These are phyloP conservation scores for Denticeps clupeoides DNA, from an alignment of 2,797 vertebrate genomes.

Conservation along the genomic window DNA sequence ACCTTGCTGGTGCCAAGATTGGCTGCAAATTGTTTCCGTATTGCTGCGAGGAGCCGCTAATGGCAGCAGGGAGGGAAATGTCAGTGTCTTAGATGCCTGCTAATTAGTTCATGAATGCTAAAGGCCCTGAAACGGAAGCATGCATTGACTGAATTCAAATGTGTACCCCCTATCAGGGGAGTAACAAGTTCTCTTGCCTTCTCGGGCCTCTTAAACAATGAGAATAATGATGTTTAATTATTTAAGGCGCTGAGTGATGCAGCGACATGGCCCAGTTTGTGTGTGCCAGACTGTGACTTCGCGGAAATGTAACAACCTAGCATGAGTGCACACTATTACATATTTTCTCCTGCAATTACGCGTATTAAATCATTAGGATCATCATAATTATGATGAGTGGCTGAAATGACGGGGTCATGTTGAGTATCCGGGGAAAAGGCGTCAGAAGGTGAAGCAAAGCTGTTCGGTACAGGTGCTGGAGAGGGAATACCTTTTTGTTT, in stretches of 20 bases:
- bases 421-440: too few relatives aligned
- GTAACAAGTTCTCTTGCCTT: constrained; percentile 6
- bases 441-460: too few relatives aligned
- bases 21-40: constrained; percentile 24
- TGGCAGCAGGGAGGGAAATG: background rate
- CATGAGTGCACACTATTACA: too few relatives aligned
- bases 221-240: constrained; percentile 14
- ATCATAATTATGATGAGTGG: too few relatives aligned
- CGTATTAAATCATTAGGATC: too few relatives aligned
- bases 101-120: constrained; percentile 17
- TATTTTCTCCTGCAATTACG: too few relatives aligned
- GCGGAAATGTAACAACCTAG: too few relatives aligned
- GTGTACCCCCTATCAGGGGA: background rate
- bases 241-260: constrained; percentile 18
- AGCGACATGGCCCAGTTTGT: too few relatives aligned
- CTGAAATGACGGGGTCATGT: too few relatives aligned
- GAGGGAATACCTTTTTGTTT: too few relatives aligned
- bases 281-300: too few relatives aligned
- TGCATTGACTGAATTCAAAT: background rate
- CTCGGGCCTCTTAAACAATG: constrained; percentile 12
- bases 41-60: constrained; percentile 30
- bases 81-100: constrained; percentile 19
- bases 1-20: constrained; percentile 31
- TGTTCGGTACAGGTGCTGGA: too few relatives aligned
- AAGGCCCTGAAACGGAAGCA: constrained; percentile 11